Base-by-base conservation (phyloP, 2,888 invertebrate species). In the Netelia melanura region DNA sequence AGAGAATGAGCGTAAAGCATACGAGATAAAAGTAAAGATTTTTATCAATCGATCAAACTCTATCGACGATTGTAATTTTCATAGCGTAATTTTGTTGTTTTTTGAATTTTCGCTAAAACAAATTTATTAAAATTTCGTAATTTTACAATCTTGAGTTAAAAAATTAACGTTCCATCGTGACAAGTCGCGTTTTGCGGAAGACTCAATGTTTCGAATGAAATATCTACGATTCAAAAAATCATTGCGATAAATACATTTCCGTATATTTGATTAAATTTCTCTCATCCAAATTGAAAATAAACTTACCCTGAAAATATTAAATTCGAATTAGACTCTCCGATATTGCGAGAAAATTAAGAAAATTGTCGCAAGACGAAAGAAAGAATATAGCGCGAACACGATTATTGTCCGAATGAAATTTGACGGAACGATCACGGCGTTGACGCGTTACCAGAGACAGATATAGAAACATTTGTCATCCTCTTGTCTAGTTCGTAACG, bases 391-490 rank as follows among this genome's bases (percentile, higher is more conserved):
- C 38, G 38, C 38, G 30, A 48, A 1, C 21, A 48, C 14, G 48
- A 54, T 54, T 10, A 52, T 74, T 52, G 72, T 48, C 25, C 44
- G 48, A 78, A 65, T 25, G 65, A 43, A 65, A 83, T 78, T 56
- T 58, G 54, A 25, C 14, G 10, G 21, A 14, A 30, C 30, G 30
- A 23, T 17, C 30, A 9, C 9, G 52, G 14, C 64, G 64, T 64
- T n/a, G 38, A 38, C 6, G 38, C 38, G 38, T 38, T 38, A 38
- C 38, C 23, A 14, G 62, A 43, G 65, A 25, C 48, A 67, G 74
- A 44, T 54, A 56, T 10, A 52, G 52, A 79, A 79, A 84, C 80
- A 71, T 84, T 80, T 80, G 71, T 84, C 84, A 71, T 75, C 70
- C 76, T 75, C 48, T 75, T 70, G 65, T 65, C 38, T 65, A 30